phyloP scores from a whole-genome alignment of 2,797 vertebrate species.

The Galagoides demidoff region DNA sequence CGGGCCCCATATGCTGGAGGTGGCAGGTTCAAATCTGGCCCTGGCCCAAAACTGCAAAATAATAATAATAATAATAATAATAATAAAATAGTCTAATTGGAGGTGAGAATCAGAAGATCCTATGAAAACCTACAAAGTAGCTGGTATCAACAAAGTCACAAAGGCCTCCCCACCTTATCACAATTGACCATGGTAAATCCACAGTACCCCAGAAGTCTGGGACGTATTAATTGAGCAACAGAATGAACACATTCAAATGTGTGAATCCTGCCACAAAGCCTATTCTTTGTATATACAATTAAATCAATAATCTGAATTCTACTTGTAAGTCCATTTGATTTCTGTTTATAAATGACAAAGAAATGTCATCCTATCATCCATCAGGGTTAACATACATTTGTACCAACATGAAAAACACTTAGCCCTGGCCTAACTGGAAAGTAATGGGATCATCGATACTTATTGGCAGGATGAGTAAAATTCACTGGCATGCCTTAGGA shows the following conservation, averaged over 20 bases:
- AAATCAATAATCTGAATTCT: conserved; percentile 31
- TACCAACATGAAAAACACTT: conserved; percentile 30
- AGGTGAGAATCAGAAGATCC: conserved; percentile 15
- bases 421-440: background rate
- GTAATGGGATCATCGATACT: conserved; percentile 20
- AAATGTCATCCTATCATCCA: conserved; percentile 18
- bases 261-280: background rate
- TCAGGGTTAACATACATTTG: background rate
- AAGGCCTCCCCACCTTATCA: background rate
- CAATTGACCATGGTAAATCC: background rate
- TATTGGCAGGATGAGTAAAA: conserved; percentile 32
- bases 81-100: background rate
- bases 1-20: too few species aligned
- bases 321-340: background rate
- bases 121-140: background rate
- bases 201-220: background rate
- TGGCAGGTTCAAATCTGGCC: too few species aligned
- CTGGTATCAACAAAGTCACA: conserved; percentile 4
- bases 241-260: background rate
- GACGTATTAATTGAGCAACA: background rate
- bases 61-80: too few species aligned
- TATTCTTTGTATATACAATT: conserved; percentile 1
- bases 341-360: conserved; percentile 46
- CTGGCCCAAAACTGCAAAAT: too few species aligned
- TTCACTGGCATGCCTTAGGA: conserved; percentile 46